These are phyloP conservation scores for Drosophila bipectinata DNA, from an alignment of 1,140 invertebrate species.

Conservation along the genomic window DNA sequence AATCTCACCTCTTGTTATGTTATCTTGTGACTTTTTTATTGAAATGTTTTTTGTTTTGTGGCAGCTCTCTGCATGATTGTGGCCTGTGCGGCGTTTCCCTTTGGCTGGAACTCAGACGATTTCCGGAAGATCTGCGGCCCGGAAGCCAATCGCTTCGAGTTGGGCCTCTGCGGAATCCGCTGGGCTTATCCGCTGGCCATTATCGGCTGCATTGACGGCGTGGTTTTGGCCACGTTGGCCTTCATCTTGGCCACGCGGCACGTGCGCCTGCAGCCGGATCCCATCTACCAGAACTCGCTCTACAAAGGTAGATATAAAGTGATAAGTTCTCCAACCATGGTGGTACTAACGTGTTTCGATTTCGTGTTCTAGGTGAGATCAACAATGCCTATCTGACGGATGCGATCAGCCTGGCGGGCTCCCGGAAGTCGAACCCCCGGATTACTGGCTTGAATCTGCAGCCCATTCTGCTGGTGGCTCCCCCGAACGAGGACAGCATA, in stretches of 20 bases:
- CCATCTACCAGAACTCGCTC: conserved; percentile 87
- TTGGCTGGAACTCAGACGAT: conserved; percentile 94
- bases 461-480: conserved; percentile 88
- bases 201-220: conserved; percentile 95
- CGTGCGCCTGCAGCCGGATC: conserved; percentile 92
- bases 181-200: conserved; percentile 98
- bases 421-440: conserved; percentile 88
- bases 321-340: neutral
- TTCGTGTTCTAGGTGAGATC: conserved; percentile 89
- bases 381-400: conserved; percentile 93
- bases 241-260: conserved; percentile 96
- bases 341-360: neutral
- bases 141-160: conserved; percentile 89
- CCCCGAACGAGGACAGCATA: conserved; percentile 87
- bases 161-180: conserved; percentile 93
- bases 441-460: conserved; percentile 88
- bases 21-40: conserved; percentile 36
- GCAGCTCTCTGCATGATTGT: conserved; percentile 92
- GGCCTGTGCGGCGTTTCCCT: conserved; percentile 95
- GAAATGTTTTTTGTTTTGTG: conserved; percentile 58
- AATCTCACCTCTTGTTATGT: conserved; percentile 10
- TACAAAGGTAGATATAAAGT: conserved; percentile 86
- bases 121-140: conserved; percentile 95
- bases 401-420: conserved; percentile 91
- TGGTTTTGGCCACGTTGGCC: conserved; percentile 94